Base-by-base conservation (phyloP, 1,140 invertebrate genomes). In the Drosophila bocki region DNA sequence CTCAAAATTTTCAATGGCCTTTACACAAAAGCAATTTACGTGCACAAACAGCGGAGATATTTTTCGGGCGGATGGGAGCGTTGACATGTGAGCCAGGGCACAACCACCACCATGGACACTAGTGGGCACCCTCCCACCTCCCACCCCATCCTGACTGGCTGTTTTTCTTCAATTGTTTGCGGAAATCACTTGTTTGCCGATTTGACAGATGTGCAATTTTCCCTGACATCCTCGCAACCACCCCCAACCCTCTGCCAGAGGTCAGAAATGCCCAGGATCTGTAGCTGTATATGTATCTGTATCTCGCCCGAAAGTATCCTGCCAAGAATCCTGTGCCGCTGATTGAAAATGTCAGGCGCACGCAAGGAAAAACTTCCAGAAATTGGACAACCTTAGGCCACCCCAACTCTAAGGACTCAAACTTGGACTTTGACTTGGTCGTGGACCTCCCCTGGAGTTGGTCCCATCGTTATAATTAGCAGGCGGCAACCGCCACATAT, bases 191-290 rank as follows among this genome's bases (percentile, higher is more conserved):
- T 90, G 85, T 90, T 90, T 90, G 85, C 82, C 83, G 85, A 90
- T 90, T 90, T 90, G 85, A 90, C 85, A 90, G 85, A 90, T 90
- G 85, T 90, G 85, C 85, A 90, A 90, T 90, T 90, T 90, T 91
- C 85, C 67, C 78, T 90, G 85, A 90, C 85, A 88, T 75, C 80
- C 84, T 74, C 39, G 83, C 77, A 71, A 76, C 64, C 71, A 69
- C 75, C 59, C 26, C 26, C 75, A 61, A 71, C 54, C 65, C 53
- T 51, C 37, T 19, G 13, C 29, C 15, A 64, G 51, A 81, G 82
- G 82, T 84, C 82, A 84, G 63, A 69, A 65, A 54, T 77, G 65
- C 47, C 54, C 50, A 45, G 63, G 58, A 63, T 56, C 48, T 67
- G 42, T 32, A 57, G 37, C 39, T 42, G 41, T 63, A 62, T 47